Evolutionary conservation across 2,888 invertebrate species (phyloP), one percentile per base, ranked within the genome.

Genomic region (Diplolepis rosae): DNA sequence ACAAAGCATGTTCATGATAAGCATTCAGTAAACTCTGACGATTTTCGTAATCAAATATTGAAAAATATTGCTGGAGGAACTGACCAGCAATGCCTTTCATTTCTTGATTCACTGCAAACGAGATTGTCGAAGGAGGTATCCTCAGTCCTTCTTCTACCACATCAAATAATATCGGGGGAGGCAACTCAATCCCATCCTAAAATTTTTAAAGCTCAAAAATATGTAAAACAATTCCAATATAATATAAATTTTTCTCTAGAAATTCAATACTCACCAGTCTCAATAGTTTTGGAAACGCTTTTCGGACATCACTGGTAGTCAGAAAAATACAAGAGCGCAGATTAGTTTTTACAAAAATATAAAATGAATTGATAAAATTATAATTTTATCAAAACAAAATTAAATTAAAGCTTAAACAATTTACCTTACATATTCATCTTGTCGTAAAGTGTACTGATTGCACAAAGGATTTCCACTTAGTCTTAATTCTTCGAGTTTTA

Each of bases 51-150:
- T 98, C 98, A 86, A 93, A 97, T 69, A 97, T 92, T 0, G 91
- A 91, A 83, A 94, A 96, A 89, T 95, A 97, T 87, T 97, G 96
- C 71, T 96, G 95, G 52, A 98, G 89, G 89, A 98, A 98, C 81
- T 94, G 93, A 1, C 94, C 91, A 3, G 96, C 93, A 24, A 96
- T 90, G 73, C 91, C 91, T 82, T 94, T 93, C 0, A 93, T 93
- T 11, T 93, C 92, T 0, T 77, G 89, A 89, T 87, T 83, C 3
- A 77, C 61, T 18, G 79, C 73, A 77, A 94, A 96, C 6, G 94
- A 94, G 76, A 94, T 94, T 85, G 93, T 91, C 0, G 92, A 89
- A 0, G 91, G 89, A 0, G 96, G 96, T 4, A 96, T 83, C 9
- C 90, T 88, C 0, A 90, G 87, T 66, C 76, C 79, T 70, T 92